These are phyloP conservation scores for Lycopodina hypogea DNA, from an alignment of 37 sponge, comb jelly and placozoan genomes.

Conservation along the genomic window DNA sequence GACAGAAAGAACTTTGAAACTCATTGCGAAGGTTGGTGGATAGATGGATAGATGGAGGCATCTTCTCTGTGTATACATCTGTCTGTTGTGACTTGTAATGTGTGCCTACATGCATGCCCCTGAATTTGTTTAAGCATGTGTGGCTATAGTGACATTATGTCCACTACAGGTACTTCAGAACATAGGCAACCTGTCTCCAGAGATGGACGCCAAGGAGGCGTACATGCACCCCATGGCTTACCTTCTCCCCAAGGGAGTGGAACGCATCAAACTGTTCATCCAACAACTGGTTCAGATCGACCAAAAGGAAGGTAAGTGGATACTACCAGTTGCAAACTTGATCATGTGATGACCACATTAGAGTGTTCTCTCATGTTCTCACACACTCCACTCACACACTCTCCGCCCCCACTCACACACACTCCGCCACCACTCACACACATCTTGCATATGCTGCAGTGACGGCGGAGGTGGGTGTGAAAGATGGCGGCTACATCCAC, in stretches of 20 bases:
- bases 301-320: conserved; percentile 38
- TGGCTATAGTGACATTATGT: neutral
- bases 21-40: conserved; percentile 81
- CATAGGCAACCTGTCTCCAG: conserved; percentile 65
- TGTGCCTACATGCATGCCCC: too few species aligned
- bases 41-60: too few species aligned
- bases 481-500: conserved; percentile 68
- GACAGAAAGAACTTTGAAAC: conserved; percentile 88
- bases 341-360: neutral
- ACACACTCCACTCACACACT: neutral
- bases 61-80: too few species aligned
- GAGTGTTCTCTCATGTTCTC: too few species aligned
- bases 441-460: conserved; percentile 7
- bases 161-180: conserved; percentile 69
- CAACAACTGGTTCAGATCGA: conserved; percentile 67
- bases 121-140: too few species aligned
- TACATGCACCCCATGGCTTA: conserved; percentile 76
- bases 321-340: neutral
- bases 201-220: conserved; percentile 74
- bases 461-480: conserved; percentile 20
- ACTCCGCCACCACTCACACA: neutral
- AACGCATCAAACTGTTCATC: conserved; percentile 58
- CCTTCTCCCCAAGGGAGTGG: conserved; percentile 46
- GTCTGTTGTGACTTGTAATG: too few species aligned
- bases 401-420: neutral